Evolutionary conservation across 2,888 invertebrate genomes (phyloP), one percentile per base, ranked within the genome.

Genomic region (Stegana nigrithorax): DNA sequence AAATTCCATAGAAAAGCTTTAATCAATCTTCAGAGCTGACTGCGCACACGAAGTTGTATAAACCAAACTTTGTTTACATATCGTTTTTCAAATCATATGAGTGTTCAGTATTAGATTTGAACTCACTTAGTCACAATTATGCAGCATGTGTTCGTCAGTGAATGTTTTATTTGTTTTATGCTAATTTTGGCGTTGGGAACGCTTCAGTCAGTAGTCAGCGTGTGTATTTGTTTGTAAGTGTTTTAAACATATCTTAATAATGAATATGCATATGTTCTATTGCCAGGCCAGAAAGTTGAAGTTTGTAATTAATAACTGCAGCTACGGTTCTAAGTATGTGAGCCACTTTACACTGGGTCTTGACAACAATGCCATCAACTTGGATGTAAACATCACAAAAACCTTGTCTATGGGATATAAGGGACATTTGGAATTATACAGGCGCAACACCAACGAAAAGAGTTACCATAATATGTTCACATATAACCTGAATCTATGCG

Each of bases 401-500:
- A 27, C 50, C 14, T 64, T 55, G 17, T 1, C 57, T 0, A 2
- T 5, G 1, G 62, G 64, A 47, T 36, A 45, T 2, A 59, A 62
- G 60, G 17, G 17, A 1, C 25, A 60, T 0, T 10, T 57, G 7
- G 39, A 17, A 0, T 19, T 62, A 7, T n/a, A 8, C 0, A 29
- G n/a, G 1, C 53, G 29, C 12, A 17, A 29, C 19, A 12, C 27
- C 4, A 63, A 59, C 7, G 10, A n/a, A 7, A 19, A 21, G 2
- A 57, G 45, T 3, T 67, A 65, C 27, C 73, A 69, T 10, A 62
- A 51, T 8, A 42, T 73, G 1, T 67, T 70, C 10, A 50, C 44
- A 0, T 71, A 71, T 4, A 53, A 67, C 1, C 45, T 81, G 14
- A 72, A 81, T 47, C 60, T 76, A 32, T 81, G 81, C 26, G 65